Percentiles rank a stretch among this genome's conserved stretches.
Evolutionary conservation across 2,797 vertebrate species (phyloP).

Genomic region (Cichlasoma orientale): DNA sequence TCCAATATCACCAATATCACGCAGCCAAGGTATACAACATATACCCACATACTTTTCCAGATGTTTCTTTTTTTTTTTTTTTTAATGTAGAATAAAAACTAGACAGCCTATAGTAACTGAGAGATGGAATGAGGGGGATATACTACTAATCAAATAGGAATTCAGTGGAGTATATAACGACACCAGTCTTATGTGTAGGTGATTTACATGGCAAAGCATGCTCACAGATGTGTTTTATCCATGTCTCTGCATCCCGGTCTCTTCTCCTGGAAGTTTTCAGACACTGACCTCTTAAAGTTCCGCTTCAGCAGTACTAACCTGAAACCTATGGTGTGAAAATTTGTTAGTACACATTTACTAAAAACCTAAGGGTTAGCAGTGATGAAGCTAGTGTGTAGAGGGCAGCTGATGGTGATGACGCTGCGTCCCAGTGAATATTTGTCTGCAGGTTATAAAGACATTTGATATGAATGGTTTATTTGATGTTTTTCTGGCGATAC

Average conservation of each 20-base stretch:
- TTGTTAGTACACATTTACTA: neutral
- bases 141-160: neutral
- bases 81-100: neutral
- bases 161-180: neutral
- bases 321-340: neutral
- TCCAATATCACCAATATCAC: conserved; percentile 2
- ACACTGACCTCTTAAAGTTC: neutral
- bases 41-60: neutral
- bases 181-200: neutral
- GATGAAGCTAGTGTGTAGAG: neutral
- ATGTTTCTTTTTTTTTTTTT: neutral
- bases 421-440: neutral
- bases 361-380: neutral
- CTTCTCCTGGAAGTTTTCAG: neutral
- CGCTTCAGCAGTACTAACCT: neutral
- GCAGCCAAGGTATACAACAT: neutral
- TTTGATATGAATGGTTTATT: conserved; percentile 15
- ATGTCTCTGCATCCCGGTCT: neutral
- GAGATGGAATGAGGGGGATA: neutral
- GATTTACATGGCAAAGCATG: conserved; percentile 9
- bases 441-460: conserved; percentile 1
- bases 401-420: neutral
- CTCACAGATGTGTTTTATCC: conserved; percentile 6
- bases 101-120: neutral
- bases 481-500: neutral